These are phyloP conservation scores for Tetrapedia diversipes DNA, from an alignment of 2,888 invertebrate genomes.

Conservation along the genomic window DNA sequence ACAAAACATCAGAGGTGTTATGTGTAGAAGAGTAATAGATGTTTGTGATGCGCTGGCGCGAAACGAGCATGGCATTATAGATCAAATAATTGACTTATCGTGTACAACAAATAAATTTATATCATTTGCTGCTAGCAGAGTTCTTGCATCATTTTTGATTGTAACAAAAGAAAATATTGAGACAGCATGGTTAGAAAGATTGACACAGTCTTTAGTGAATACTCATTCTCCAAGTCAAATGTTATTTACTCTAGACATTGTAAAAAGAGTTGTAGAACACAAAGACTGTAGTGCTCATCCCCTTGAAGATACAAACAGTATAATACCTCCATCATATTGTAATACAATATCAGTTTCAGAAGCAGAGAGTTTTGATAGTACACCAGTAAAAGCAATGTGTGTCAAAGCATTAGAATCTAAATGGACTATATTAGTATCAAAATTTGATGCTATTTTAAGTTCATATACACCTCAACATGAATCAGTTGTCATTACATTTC, in stretches of 20 bases:
- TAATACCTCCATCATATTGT: conserved; percentile 83
- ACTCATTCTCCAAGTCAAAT: conserved; percentile 86
- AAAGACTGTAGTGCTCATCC: conserved; percentile 92
- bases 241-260: conserved; percentile 92
- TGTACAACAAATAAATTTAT: conserved; percentile 91
- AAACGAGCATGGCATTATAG: conserved; percentile 92
- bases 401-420: conserved; percentile 93
- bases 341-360: conserved; percentile 88
- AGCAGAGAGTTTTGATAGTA: conserved; percentile 93
- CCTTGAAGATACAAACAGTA: conserved; percentile 86
- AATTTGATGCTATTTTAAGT: conserved; percentile 83
- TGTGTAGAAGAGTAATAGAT: conserved; percentile 91
- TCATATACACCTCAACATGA: conserved; percentile 83
- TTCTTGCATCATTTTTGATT: conserved; percentile 92
- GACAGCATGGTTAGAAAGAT: conserved; percentile 90
- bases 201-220: conserved; percentile 88
- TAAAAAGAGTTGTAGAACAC: conserved; percentile 94
- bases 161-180: conserved; percentile 92
- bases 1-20: conserved; percentile 91
- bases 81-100: conserved; percentile 91
- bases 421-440: conserved; percentile 90
- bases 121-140: conserved; percentile 91
- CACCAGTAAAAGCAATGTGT: conserved; percentile 92
- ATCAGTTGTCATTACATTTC: conserved; percentile 88
- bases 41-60: conserved; percentile 91